Conservation (phyloP, 2,797 vertebrate genomes). For the Tangara arthus region DNA sequence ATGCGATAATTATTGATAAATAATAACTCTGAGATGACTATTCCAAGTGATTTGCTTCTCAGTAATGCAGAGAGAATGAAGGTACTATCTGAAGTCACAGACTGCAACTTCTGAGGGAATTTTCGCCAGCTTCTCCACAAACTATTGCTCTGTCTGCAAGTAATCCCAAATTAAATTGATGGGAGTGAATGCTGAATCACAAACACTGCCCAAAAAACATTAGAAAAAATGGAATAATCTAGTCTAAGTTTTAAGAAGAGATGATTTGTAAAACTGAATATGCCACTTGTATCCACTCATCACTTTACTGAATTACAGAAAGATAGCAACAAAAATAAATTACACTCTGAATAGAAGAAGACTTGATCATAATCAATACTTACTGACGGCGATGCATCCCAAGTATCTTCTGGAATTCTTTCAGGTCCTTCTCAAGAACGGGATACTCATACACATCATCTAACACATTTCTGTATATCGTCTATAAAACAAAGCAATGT, state of each 20-base stretch:
- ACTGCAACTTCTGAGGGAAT: not conserved
- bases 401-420: slow-evolving; percentile 91
- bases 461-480: slow-evolving; percentile 87
- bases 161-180: not conserved
- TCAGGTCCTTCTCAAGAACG: slow-evolving; percentile 87
- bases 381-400: slow-evolving; percentile 92
- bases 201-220: not conserved
- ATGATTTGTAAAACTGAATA: not conserved
- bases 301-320: not conserved
- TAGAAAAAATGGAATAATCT: not conserved
- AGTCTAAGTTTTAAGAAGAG: not conserved
- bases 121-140: not conserved
- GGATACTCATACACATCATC: slow-evolving; percentile 95
- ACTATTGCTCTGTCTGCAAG: not conserved
- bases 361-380: slow-evolving; percentile 65
- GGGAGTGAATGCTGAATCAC: not conserved
- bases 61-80: not conserved
- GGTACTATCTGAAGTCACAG: not conserved
- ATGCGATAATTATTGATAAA: not conserved
- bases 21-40: not conserved
- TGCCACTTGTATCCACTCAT: not conserved
- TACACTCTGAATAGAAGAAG: not conserved
- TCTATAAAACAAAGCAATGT: slow-evolving; percentile 73
- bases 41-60: not conserved
- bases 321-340: not conserved